Conservation (phyloP, 2,888 invertebrate genomes). For the Heliconius charithonia region DNA sequence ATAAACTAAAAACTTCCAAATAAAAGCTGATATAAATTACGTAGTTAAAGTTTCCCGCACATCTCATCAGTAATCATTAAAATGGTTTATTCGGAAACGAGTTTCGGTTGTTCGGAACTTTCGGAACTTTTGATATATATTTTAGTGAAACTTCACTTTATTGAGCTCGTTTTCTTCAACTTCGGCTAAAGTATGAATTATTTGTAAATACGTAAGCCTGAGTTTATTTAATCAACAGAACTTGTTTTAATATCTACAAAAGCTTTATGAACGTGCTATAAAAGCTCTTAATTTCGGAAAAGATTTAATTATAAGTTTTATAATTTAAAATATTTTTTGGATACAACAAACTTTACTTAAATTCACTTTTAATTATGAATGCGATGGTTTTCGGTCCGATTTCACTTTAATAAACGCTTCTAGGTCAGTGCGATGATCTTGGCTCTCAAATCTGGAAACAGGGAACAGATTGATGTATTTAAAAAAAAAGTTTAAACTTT, state of each 20-base stretch:
- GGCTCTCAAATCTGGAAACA: too few species aligned
- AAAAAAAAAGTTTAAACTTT: too few species aligned
- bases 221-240: conserved; percentile 6
- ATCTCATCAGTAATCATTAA: conserved; percentile 29
- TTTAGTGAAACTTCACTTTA: conserved; percentile 28
- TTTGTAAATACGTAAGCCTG: conserved; percentile 12
- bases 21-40: conserved; percentile 12
- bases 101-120: conserved; percentile 19
- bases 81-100: conserved; percentile 26
- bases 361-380: too few species aligned
- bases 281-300: not conserved
- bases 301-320: not conserved
- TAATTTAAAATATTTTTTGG: too few species aligned
- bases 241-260: conserved; percentile 7
- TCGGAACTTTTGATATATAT: conserved; percentile 26
- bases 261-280: not conserved
- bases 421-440: too few species aligned
- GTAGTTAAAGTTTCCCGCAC: conserved; percentile 12
- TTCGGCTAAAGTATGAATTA: conserved; percentile 15
- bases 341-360: too few species aligned
- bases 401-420: not conserved
- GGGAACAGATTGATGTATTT: too few species aligned
- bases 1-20: conserved; percentile 6
- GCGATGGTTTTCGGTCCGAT: not conserved
- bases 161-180: conserved; percentile 18